Evolutionary conservation across 1,140 invertebrate species (phyloP), one percentile per base, ranked within the genome.

Genomic region (Drosophila auraria): DNA sequence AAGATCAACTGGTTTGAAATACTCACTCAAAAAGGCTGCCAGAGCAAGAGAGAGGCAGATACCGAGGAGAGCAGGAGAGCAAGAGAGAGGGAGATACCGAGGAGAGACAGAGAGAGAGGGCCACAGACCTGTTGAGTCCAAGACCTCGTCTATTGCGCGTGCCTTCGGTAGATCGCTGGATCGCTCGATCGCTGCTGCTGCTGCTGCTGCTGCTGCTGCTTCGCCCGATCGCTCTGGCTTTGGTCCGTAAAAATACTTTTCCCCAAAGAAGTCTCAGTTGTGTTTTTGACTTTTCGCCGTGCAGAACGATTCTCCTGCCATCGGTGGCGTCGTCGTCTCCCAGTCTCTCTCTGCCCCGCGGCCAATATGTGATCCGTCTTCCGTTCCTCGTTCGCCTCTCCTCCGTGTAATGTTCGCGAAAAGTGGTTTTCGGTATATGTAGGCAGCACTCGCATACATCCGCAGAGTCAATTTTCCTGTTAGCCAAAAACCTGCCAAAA

Each of bases 271-370:
- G 84, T 84, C 81, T 89, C 84, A 87, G 86, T 87, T 87, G 84
- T 78, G 84, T 89, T 87, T 87, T 87, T 89, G 84, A 84, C 84
- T 87, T 79, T 87, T 89, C 86, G 84, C 74, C 86, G 84, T 82
- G 81, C 84, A 87, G 84, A 87, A 87, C 84, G 70, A 84, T 87
- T 87, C 84, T 83, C 59, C 72, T 59, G 57, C 63, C 53, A 25
- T 45, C 62, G 66, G 20, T 53, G 17, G 40, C 23, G 7, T 30
- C 23, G 15, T 38, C 17, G 45, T 49, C 23, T 50, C 45, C 50
- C 20, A 42, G 38, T 36, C 50, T 44, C 53, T 68, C 33, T 68
- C 33, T 71, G 62, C 62, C 61, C 45, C 36, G 42, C 44, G 64
- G 54, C 47, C 68, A 53, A 74, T 72, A 57, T 72, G 59, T 33